Evolutionary conservation across 2,113 vertebrate species (phyloP).

Genomic region (Tachuris rubrigastra): DNA sequence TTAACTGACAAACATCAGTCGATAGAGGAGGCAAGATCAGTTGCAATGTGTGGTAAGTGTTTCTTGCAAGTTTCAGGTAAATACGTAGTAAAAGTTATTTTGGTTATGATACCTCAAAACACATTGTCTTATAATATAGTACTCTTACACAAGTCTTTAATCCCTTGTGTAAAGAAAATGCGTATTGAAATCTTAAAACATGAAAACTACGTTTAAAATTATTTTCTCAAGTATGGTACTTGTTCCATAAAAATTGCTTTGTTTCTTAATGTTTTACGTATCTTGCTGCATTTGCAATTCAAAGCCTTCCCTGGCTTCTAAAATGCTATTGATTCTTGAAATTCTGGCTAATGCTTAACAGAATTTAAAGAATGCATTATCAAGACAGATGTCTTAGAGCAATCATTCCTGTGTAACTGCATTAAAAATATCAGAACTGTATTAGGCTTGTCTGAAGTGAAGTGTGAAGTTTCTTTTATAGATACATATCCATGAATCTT

Average conservation of each 20-base stretch:
- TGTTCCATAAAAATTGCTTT: background rate
- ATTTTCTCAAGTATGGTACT: background rate
- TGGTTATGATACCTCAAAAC: background rate
- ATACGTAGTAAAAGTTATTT: background rate
- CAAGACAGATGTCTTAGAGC: background rate
- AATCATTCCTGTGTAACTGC: background rate
- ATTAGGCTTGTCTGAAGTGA: background rate
- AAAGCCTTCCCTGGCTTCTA: background rate
- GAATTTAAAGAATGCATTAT: background rate
- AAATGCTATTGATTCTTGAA: background rate
- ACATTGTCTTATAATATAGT: background rate
- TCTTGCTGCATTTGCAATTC: background rate
- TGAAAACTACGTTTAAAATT: background rate
- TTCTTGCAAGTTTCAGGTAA: background rate
- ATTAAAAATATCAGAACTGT: background rate
- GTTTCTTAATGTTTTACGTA: background rate
- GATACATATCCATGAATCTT: background rate
- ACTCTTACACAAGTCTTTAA: background rate
- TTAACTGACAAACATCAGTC: constrained; percentile 97
- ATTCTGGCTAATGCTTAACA: background rate
- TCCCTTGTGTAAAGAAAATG: background rate
- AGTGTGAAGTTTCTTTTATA: background rate
- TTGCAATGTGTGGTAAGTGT: constrained; percentile 91
- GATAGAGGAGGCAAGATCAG: constrained; percentile 94
- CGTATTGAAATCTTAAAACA: background rate